Percentiles rank a stretch among this genome's conserved stretches.
These are phyloP conservation scores for Drosophila malerkotliana DNA, from an alignment of 1,140 invertebrate genomes.

Conservation along the genomic window DNA sequence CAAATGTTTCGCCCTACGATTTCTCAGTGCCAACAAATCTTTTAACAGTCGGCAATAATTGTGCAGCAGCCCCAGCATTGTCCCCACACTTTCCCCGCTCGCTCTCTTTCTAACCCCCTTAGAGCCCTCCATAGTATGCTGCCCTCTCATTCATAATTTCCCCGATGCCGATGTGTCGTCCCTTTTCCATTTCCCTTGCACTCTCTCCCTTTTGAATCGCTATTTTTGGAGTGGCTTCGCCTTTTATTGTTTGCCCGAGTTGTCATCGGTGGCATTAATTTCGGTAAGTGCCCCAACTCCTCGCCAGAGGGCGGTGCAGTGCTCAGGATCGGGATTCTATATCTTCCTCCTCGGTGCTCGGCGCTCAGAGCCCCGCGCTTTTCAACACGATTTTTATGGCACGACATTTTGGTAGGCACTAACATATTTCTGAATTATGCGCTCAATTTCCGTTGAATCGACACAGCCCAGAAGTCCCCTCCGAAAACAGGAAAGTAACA, in stretches of 20 bases:
- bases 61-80: constrained; percentile 65
- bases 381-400: constrained; percentile 78
- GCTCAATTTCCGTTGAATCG: constrained; percentile 82
- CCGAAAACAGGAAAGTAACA: not conserved
- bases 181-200: constrained; percentile 38
- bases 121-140: not conserved
- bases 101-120: not conserved
- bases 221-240: constrained; percentile 69
- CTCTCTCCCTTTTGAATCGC: constrained; percentile 31
- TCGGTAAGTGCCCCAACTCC: constrained; percentile 65
- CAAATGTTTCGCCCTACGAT: constrained; percentile 50
- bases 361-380: constrained; percentile 22
- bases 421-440: constrained; percentile 76
- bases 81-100: constrained; percentile 32
- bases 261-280: constrained; percentile 83
- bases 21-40: constrained; percentile 72
- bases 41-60: constrained; percentile 83
- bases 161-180: constrained; percentile 55
- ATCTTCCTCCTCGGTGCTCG: constrained; percentile 10
- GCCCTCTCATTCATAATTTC: constrained; percentile 58
- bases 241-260: constrained; percentile 53
- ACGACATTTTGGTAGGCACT: constrained; percentile 55
- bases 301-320: constrained; percentile 18
- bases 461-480: constrained; percentile 10
- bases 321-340: not conserved